Base-by-base conservation (phyloP, 2,797 vertebrate species). In the Myripristis murdjan region DNA sequence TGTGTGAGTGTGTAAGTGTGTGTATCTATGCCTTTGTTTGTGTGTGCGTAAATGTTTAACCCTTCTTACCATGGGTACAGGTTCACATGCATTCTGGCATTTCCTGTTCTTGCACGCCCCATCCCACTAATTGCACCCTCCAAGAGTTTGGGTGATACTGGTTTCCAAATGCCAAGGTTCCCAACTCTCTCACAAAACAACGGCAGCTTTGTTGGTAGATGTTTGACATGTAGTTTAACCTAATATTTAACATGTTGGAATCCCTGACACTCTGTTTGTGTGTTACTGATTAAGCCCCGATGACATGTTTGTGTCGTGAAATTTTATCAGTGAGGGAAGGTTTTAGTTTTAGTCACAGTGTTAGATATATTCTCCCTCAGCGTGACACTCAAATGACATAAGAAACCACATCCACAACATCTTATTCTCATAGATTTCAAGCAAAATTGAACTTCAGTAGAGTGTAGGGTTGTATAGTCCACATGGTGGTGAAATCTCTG, bases 1-100 rank as follows among this genome's bases (percentile, higher is more conserved):
- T 7, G 24, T n/a, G 15, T 48, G 60, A 73, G 28, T 58, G 16
- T 52, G 26, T 53, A 22, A 55, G 8, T 57, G 33, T 60, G 35
- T 71, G 26, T 35, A 18, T 15, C 6, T 64, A 47, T 44, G 69
- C 18, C 57, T 60, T 24, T 72, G 39, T 77, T 33, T 61, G 15
- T 57, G 23, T 37, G 53, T n/a, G n/a, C 54, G 68, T 75, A 68
- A 83, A 82, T 73, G 65, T 82, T 79, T 83, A 79, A 83, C 74
- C 44, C 41, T 41, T 64, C 31, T 8, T 58, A 55, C 69, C 60
- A 69, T 3, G 23, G 22, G 1, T 24, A 44, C 51, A 73, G 60
- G 66, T 70, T 82, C 62, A 70, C 69, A 55, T 23, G 59, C 26
- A 37, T 63, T 59, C 52, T 64, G 44, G 48, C 28, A 33, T 82